phyloP scores from a whole-genome alignment of 2,113 vertebrate genomes.

The Ginglymostoma cirratum region DNA sequence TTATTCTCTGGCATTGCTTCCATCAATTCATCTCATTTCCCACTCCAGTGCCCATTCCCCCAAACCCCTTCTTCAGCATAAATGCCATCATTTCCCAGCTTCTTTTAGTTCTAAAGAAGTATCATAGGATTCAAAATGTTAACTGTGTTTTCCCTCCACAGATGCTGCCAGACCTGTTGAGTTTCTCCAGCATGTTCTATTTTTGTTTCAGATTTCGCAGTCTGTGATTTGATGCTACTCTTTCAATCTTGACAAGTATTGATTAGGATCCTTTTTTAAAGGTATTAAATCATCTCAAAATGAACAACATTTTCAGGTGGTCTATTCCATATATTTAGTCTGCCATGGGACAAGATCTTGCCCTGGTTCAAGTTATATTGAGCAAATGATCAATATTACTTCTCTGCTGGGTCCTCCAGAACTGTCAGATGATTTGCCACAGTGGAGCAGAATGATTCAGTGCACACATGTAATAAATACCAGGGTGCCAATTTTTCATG shows the following conservation, averaged over 20 bases:
- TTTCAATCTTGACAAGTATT: not conserved
- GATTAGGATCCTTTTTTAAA: not conserved
- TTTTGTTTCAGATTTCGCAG: no score
- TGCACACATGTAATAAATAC: not conserved
- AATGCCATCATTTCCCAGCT: no score
- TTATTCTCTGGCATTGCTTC: no score
- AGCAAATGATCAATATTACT: not conserved
- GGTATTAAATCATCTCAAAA: not conserved
- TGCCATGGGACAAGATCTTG: not conserved
- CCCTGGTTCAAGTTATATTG: not conserved
- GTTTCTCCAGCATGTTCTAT: no score
- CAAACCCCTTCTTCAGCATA: not conserved
- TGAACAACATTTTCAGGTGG: not conserved
- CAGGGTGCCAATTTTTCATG: not conserved
- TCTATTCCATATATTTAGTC: not conserved
- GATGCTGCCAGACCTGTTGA: no score
- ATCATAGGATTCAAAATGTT: no score
- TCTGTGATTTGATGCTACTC: no score
- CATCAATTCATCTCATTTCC: no score
- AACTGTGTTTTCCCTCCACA: no score
- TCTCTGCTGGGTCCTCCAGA: no score
- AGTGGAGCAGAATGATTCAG: not conserved
- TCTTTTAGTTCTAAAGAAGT: no score
- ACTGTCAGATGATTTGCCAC: not conserved
- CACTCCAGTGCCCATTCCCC: not conserved